Base-by-base conservation (phyloP, 2,888 invertebrate genomes). In the Melitaea athalia region DNA sequence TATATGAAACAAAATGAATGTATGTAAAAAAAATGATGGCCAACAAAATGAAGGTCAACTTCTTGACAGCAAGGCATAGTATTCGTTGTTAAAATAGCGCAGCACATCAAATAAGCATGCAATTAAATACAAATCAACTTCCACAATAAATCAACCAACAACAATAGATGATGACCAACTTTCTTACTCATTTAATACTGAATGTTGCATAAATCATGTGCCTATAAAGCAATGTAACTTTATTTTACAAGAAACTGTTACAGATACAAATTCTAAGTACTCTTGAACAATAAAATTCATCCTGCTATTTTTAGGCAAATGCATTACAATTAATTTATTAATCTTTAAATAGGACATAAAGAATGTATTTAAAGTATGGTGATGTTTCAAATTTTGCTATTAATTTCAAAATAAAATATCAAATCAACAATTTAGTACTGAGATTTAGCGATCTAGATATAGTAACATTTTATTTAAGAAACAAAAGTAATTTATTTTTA, bases 21-120 rank as follows among this genome's bases (percentile, higher is more conserved):
- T 89, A 93, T 93, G 94, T 93, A 94, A 95, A 94, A 94, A 95
- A 95, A 95, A 70, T 95, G 95, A 95, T 95, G 95, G 96, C 96
- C 95, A 95, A 96, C 95, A 94, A 96, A 97, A 97, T 96, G 96
- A 96, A 96, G 96, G 97, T 97, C 97, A 97, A 97, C 97, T 97
- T 97, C 97, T 97, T 96, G 96, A 96, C 95, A 95, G 94, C 94
- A 93, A 93, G 93, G 93, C 93, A 93, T 89, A 91, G 84, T 88
- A 92, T 83, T 89, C 85, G 85, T 87, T 88, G 82, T 87, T 87
- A 73, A 85, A 87, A 87, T 86, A 92, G 91, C 93, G 85, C 86
- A 90, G 92, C 91, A 86, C 85, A 88, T 87, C 81, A 88, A 24
- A 89, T 81, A 91, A 92, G 92, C 93, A 92, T 93, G 92, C 92